These are phyloP conservation scores for Campoletis sonorensis DNA, from an alignment of 1,140 invertebrate genomes.

Conservation along the genomic window DNA sequence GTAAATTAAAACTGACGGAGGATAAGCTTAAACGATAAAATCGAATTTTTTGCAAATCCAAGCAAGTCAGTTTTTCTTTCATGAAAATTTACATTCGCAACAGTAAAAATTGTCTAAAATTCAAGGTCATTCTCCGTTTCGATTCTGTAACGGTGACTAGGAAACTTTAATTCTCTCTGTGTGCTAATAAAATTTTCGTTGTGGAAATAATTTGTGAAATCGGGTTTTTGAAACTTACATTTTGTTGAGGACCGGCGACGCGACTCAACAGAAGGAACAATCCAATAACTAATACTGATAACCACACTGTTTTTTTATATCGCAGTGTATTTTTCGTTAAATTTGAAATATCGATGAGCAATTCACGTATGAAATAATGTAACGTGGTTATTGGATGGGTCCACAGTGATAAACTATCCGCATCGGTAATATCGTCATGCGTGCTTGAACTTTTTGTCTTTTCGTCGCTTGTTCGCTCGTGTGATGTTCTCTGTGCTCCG, in stretches of 20 bases:
- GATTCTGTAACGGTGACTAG: no score
- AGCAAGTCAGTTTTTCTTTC: no score
- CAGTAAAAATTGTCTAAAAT: no score
- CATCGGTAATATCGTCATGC: slow-evolving; percentile 70
- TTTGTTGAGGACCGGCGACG: slow-evolving; percentile 80
- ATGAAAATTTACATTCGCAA: no score
- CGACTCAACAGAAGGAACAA: slow-evolving; percentile 74
- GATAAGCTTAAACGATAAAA: no score
- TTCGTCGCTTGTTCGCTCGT: slow-evolving; percentile 51
- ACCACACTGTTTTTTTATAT: slow-evolving; percentile 69
- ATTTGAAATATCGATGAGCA: slow-evolving; percentile 79
- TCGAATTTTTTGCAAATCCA: no score
- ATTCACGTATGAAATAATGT: slow-evolving; percentile 90
- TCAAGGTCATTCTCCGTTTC: no score
- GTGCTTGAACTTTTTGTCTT: slow-evolving; percentile 40
- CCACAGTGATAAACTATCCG: slow-evolving; percentile 89
- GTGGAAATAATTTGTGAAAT: background rate
- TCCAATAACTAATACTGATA: slow-evolving; percentile 70
- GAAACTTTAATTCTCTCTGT: no score
- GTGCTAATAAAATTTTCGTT: no score
- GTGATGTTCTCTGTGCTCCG: slow-evolving; percentile 64
- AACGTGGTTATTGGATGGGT: slow-evolving; percentile 88
- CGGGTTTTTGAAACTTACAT: no score
- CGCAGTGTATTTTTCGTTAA: slow-evolving; percentile 76
- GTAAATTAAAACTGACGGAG: no score